phyloP scores from a whole-genome alignment of 2,113 vertebrate genomes.

The Megaleporinus macrocephalus region DNA sequence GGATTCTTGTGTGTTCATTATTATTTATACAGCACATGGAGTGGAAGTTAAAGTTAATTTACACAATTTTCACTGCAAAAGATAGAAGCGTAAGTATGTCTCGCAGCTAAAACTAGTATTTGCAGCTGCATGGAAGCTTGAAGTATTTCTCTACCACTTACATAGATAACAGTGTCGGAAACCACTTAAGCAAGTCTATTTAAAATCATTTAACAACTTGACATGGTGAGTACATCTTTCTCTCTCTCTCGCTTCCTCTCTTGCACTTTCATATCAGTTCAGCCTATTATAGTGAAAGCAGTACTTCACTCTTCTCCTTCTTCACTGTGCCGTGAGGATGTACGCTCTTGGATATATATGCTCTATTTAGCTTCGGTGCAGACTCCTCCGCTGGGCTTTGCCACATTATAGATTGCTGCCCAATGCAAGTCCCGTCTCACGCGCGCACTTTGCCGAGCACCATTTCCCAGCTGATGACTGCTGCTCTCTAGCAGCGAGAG shows the following conservation, averaged over 20 bases:
- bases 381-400: not conserved
- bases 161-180: too few relatives aligned
- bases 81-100: too few relatives aligned
- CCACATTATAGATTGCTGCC: slow-evolving; percentile 1
- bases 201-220: too few relatives aligned
- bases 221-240: not conserved
- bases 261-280: not conserved
- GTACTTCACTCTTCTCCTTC: not conserved
- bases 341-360: not conserved
- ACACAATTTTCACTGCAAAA: too few relatives aligned
- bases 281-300: slow-evolving; percentile 18
- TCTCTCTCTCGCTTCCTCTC: not conserved
- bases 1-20: too few relatives aligned
- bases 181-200: too few relatives aligned
- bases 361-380: not conserved
- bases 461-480: not conserved
- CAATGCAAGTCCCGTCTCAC: not conserved
- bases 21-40: too few relatives aligned
- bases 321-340: not conserved
- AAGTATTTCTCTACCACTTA: too few relatives aligned
- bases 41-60: too few relatives aligned
- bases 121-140: too few relatives aligned
- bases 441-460: not conserved
- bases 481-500: slow-evolving; percentile 7
- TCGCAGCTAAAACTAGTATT: too few relatives aligned